Percentiles rank a stretch among this genome's conserved stretches.
Conservation (phyloP, 2,888 invertebrate genomes). For the Biston stratarius region DNA sequence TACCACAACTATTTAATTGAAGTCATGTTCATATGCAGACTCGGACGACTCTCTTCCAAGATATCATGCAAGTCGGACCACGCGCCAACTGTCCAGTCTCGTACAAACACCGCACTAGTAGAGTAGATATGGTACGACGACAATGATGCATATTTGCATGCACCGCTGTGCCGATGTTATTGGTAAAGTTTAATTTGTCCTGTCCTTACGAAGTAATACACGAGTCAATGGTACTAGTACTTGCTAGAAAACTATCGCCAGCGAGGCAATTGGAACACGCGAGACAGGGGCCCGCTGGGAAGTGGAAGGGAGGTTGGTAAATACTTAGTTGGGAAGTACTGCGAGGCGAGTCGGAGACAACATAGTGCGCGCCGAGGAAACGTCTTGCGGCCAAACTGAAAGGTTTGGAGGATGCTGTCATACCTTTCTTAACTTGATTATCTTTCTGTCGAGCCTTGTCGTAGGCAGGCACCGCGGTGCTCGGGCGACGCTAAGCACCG, state of each 20-base stretch:
- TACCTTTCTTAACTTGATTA: neutral
- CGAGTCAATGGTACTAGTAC: too few species aligned
- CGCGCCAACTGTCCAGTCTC: conserved; percentile 2
- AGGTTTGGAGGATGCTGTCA: neutral
- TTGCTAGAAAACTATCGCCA: conserved; percentile 14
- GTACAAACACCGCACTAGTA: conserved; percentile 3
- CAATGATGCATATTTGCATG: too few species aligned
- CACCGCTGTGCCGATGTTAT: too few species aligned
- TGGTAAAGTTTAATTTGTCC: too few species aligned
- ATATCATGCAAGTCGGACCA: neutral
- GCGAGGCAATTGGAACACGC: conserved; percentile 14
- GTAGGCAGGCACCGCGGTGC: too few species aligned
- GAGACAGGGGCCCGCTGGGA: neutral
- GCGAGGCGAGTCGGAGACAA: conserved; percentile 17
- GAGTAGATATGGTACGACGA: too few species aligned
- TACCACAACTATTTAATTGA: too few species aligned
- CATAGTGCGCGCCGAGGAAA: neutral
- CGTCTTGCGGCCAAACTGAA: neutral
- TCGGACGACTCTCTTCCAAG: neutral
- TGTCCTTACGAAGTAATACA: too few species aligned
- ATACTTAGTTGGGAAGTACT: too few species aligned
- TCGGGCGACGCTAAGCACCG: too few species aligned
- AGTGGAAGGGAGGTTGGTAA: too few species aligned
- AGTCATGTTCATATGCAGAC: too few species aligned
- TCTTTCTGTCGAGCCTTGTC: neutral